Evolutionary conservation across 1,140 invertebrate species (phyloP).

Genomic region (Hypothenemus hampei): DNA sequence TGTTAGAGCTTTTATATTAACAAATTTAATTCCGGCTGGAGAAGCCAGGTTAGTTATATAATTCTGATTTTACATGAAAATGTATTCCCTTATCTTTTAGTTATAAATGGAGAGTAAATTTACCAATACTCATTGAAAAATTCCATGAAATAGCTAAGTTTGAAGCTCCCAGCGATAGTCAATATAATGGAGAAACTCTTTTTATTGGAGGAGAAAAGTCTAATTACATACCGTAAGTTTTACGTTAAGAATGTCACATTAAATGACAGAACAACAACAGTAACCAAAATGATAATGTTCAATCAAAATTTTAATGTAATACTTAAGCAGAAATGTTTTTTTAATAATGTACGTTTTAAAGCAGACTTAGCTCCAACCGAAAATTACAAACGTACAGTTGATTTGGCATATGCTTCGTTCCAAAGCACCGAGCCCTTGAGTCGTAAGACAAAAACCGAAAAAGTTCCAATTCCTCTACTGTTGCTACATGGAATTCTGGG

Average conservation of each 20-base stretch:
- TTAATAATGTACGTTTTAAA: conserved; percentile 14
- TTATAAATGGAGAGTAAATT: conserved; percentile 46
- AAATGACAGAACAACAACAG: too few species aligned
- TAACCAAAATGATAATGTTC: too few species aligned
- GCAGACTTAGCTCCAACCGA: conserved; percentile 10
- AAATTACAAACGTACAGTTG: conserved; percentile 5
- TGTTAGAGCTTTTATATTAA: conserved; percentile 51
- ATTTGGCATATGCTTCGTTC: conserved; percentile 32
- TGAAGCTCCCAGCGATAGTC: conserved; percentile 48
- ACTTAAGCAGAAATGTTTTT: too few species aligned
- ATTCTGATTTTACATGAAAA: neutral
- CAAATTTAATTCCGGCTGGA: conserved; percentile 43
- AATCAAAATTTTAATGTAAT: too few species aligned
- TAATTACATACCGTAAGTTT: conserved; percentile 67
- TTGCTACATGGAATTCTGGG: conserved; percentile 74
- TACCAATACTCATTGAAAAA: conserved; percentile 33
- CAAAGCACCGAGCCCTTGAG: conserved; percentile 25
- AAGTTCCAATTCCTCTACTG: conserved; percentile 18
- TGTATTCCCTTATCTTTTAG: conserved; percentile 18
- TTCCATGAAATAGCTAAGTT: conserved; percentile 59
- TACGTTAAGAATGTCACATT: too few species aligned
- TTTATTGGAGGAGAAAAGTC: conserved; percentile 80
- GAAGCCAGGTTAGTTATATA: conserved; percentile 25
- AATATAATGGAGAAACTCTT: conserved; percentile 64
- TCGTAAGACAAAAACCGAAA: conserved; percentile 1